Conservation (phyloP, 1,140 invertebrate genomes). For the Drosophila sechellia region DNA sequence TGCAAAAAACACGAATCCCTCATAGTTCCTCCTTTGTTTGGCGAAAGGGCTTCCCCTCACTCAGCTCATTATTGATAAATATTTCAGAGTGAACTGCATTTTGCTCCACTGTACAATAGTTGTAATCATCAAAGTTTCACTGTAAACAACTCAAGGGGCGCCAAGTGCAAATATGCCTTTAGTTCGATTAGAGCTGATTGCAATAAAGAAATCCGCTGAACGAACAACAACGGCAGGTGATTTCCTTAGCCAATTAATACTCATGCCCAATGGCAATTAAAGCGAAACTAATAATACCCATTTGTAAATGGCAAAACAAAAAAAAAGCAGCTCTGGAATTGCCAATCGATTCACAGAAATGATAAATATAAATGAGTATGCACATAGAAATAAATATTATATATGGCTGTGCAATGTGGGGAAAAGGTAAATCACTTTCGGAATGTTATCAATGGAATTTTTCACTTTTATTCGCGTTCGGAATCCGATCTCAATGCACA, state of each 20-base stretch:
- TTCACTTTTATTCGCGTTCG: not conserved
- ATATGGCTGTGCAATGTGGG: not conserved
- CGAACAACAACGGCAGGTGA: constrained; percentile 16
- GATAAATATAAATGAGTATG: constrained; percentile 29
- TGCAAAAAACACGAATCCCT: no score
- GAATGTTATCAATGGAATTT: constrained; percentile 20
- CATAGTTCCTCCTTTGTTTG: no score
- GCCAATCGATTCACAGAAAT: constrained; percentile 54
- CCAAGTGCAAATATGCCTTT: constrained; percentile 18
- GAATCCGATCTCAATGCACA: no score
- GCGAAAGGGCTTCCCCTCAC: not conserved
- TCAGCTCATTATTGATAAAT: not conserved
- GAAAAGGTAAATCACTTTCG: constrained; percentile 20
- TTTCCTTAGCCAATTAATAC: constrained; percentile 65
- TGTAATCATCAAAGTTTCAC: not conserved
- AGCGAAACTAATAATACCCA: constrained; percentile 69
- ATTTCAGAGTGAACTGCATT: not conserved
- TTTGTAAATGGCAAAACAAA: constrained; percentile 64
- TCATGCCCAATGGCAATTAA: constrained; percentile 71
- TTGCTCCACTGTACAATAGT: no score
- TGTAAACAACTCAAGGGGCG: constrained; percentile 4
- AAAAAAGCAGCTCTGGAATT: constrained; percentile 33
- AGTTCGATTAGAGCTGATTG: constrained; percentile 40
- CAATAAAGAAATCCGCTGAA: constrained; percentile 10
- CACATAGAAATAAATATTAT: constrained; percentile 7